These are phyloP conservation scores for Indicator indicator DNA, from an alignment of 2,113 vertebrate species.

Conservation along the genomic window DNA sequence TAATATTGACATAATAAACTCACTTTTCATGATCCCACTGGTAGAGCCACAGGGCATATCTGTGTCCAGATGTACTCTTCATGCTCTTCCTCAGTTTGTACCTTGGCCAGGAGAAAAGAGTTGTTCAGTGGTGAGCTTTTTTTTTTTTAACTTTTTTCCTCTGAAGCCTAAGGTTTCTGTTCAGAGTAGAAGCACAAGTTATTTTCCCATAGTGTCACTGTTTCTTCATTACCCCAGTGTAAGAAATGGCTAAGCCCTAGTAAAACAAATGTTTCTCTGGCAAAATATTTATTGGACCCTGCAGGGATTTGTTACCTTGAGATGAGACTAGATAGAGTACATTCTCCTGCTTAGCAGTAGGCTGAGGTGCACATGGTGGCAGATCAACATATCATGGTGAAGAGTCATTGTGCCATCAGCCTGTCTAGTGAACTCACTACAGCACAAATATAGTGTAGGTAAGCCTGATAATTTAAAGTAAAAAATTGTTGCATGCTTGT, in stretches of 20 bases:
- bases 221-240: background rate
- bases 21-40: background rate
- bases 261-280: background rate
- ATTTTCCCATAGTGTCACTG: fast-evolving
- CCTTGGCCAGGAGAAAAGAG: background rate
- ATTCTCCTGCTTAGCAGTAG: background rate
- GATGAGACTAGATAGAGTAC: background rate
- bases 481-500: background rate
- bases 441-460: background rate
- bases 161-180: background rate
- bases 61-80: background rate
- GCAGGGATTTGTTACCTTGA: background rate
- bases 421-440: background rate
- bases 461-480: background rate
- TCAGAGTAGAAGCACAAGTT: background rate
- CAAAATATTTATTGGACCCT: background rate
- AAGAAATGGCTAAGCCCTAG: background rate
- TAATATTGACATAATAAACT: background rate
- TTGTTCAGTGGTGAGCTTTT: background rate
- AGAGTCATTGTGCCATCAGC: background rate
- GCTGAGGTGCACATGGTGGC: background rate
- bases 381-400: background rate
- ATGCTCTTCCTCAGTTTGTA: background rate
- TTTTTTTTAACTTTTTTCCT: background rate
- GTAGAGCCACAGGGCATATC: background rate